Percentiles rank a stretch among this genome's conserved stretches.
Conservation (phyloP, 2,797 vertebrate species). For the Sarcoramphus papa region DNA sequence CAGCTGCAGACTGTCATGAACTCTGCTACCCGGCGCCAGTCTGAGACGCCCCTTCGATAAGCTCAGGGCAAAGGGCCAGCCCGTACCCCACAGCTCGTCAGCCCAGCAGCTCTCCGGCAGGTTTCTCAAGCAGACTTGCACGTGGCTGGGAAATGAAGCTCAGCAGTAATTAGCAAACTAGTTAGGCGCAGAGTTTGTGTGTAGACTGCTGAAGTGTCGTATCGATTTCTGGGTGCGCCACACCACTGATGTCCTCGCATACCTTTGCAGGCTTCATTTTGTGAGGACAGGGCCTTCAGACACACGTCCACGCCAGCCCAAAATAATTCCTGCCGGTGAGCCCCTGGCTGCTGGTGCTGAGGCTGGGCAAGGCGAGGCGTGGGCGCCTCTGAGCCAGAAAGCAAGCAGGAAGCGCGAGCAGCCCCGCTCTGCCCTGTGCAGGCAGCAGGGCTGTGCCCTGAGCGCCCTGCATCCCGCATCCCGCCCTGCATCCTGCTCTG, state of each 20-base stretch:
- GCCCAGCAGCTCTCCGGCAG: background rate
- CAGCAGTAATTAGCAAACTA: background rate
- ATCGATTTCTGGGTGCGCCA: rapidly evolving
- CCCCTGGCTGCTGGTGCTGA: background rate
- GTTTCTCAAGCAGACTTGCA: rapidly evolving
- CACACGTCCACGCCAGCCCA: rapidly evolving
- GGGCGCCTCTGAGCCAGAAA: background rate
- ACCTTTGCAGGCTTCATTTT: background rate
- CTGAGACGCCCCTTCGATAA: rapidly evolving
- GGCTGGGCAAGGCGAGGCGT: background rate
- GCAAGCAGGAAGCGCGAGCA: background rate
- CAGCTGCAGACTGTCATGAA: rapidly evolving
- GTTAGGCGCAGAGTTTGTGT: background rate
- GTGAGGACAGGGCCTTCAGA: background rate
- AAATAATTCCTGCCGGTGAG: background rate
- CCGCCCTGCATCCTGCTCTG: background rate
- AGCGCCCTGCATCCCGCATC: background rate
- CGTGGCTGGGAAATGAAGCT: background rate
- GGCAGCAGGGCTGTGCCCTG: background rate
- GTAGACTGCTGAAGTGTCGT: rapidly evolving
- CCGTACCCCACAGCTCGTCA: rapidly evolving
- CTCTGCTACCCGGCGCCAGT: background rate
- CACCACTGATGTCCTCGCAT: rapidly evolving
- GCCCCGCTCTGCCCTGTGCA: background rate
- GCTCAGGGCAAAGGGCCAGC: background rate